Percentiles rank a stretch among this genome's conserved stretches.
Conservation (phyloP, 2,888 invertebrate genomes). For the Graphium colonna region DNA sequence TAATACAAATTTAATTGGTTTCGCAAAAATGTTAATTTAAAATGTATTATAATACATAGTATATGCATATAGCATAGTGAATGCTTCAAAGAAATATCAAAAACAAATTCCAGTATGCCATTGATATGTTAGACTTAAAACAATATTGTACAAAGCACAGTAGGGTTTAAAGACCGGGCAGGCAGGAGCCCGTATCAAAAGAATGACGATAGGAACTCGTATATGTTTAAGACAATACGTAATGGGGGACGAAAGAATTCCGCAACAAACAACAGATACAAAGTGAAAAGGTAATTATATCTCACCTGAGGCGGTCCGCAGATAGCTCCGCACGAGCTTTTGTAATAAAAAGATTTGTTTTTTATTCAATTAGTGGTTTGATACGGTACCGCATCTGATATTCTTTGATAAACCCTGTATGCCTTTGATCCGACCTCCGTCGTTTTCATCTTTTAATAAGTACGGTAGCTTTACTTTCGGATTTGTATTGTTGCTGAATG, state of each 20-base stretch:
- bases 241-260: constrained; percentile 58
- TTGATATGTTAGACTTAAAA: too few species aligned
- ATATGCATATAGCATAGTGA: too few species aligned
- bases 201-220: constrained; percentile 53
- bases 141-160: not conserved
- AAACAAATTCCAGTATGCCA: too few species aligned
- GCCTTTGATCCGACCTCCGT: constrained; percentile 24
- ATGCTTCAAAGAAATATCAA: too few species aligned
- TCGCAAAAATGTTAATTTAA: too few species aligned
- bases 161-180: not conserved
- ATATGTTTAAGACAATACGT: constrained; percentile 51
- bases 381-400: constrained; percentile 41
- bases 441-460: constrained; percentile 18
- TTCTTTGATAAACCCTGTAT: not conserved
- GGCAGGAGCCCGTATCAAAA: constrained; percentile 9
- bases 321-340: constrained; percentile 43
- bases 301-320: constrained; percentile 45
- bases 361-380: constrained; percentile 55
- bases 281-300: constrained; percentile 69
- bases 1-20: too few species aligned
- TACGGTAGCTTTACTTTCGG: not conserved
- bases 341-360: constrained; percentile 44
- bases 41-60: too few species aligned
- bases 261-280: constrained; percentile 47
- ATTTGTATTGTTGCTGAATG: too few species aligned